Percentiles rank a stretch among this genome's conserved stretches.
Conservation (phyloP, 2,888 invertebrate species). For the Athalia circularis region DNA sequence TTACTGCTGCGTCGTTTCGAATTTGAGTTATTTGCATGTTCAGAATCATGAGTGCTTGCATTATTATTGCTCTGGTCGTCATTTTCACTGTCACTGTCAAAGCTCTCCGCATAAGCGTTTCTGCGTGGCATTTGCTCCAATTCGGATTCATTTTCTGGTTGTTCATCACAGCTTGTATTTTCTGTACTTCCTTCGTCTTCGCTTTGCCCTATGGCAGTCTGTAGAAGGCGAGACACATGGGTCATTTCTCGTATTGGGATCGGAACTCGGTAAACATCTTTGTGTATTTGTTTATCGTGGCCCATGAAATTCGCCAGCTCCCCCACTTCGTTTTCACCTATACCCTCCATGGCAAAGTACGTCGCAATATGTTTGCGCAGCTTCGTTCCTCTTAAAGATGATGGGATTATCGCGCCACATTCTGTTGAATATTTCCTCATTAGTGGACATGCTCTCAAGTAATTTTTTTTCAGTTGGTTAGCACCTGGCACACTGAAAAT, state of each 20-base stretch:
- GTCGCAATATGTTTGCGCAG: constrained; percentile 60
- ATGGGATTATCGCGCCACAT: constrained; percentile 56
- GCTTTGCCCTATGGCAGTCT: constrained; percentile 45
- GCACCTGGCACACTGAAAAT: constrained; percentile 38
- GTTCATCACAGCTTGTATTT: neutral
- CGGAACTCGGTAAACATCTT: constrained; percentile 56
- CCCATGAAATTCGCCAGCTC: constrained; percentile 59
- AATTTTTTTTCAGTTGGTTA: constrained; percentile 34
- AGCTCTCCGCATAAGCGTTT: neutral
- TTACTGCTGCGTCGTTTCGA: constrained; percentile 23
- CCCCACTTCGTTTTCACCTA: constrained; percentile 56
- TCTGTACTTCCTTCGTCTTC: constrained; percentile 7
- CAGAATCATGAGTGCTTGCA: neutral
- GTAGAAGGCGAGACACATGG: constrained; percentile 54
- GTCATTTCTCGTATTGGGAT: constrained; percentile 53
- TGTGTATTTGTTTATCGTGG: constrained; percentile 59
- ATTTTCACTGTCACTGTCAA: neutral
- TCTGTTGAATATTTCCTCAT: constrained; percentile 53
- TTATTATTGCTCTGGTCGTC: neutral
- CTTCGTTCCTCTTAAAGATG: constrained; percentile 53
- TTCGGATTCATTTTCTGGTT: neutral
- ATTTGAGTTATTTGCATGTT: neutral
- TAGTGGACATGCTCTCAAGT: constrained; percentile 54
- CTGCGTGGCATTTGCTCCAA: too few relatives aligned
- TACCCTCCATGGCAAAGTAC: constrained; percentile 53